Conservation (phyloP, 2,888 invertebrate species). For the Pediacus dermestoides region DNA sequence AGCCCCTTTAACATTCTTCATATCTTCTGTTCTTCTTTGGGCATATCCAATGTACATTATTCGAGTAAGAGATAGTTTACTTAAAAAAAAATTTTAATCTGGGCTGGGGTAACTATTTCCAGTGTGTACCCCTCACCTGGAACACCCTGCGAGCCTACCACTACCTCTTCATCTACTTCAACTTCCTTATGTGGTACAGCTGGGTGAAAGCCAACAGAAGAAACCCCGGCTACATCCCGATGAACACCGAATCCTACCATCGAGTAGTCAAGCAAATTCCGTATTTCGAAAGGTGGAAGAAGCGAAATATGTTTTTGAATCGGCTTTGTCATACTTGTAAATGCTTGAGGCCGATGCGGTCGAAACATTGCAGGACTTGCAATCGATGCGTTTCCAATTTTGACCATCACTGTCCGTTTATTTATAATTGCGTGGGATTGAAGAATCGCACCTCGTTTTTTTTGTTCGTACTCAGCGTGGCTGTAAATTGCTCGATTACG, state of each 20-base stretch:
- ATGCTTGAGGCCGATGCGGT: conserved; percentile 79
- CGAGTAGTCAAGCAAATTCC: conserved; percentile 89
- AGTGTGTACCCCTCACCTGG: conserved; percentile 90
- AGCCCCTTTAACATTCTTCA: conserved; percentile 79
- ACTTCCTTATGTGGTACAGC: conserved; percentile 88
- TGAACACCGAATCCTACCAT: conserved; percentile 87
- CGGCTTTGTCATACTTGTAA: conserved; percentile 85
- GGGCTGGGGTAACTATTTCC: conserved; percentile 24
- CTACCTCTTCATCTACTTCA: conserved; percentile 88
- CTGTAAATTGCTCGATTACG: conserved; percentile 82
- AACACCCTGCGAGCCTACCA: conserved; percentile 80
- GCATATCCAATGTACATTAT: conserved; percentile 92
- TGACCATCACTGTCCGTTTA: conserved; percentile 94
- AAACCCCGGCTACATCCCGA: conserved; percentile 86
- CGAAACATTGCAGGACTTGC: conserved; percentile 90
- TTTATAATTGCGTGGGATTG: conserved; percentile 91
- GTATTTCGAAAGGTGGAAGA: conserved; percentile 89
- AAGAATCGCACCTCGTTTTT: conserved; percentile 93
- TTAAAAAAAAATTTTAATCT: conserved; percentile 5
- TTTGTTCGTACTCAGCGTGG: conserved; percentile 81
- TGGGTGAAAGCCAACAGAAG: conserved; percentile 86
- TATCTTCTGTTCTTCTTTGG: conserved; percentile 83
- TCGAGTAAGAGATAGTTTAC: conserved; percentile 60
- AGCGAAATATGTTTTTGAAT: conserved; percentile 75
- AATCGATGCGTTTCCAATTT: conserved; percentile 77